Base-by-base conservation (phyloP, 1,140 invertebrate genomes). In the Adelges cooleyi region DNA sequence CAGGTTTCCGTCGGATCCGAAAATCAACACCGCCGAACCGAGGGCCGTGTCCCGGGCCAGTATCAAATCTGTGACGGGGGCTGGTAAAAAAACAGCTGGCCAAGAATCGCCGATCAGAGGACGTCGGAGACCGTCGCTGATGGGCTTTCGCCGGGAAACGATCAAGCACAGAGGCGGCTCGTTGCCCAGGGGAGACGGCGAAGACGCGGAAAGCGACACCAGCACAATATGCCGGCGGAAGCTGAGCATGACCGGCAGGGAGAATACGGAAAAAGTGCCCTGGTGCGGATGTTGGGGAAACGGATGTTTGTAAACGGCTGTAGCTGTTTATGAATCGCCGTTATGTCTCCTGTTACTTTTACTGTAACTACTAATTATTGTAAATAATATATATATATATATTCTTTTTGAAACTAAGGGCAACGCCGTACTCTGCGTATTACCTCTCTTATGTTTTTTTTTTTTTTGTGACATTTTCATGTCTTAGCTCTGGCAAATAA, bases 251-350 rank as follows among this genome's bases (percentile, higher is more conserved):
- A 71, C 72, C 0, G 72, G 71, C 6, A 54, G 68, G 42, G 71
- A 71, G 49, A 22, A 27, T 2, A 66, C 52, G 6, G 71, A 70
- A 11, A 76, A 74, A 69, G 72, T 76, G 15, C 78, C 78, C 2
- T 79, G 78, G 78, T 79, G 77, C 69, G 77, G 75, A 5, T 79
- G 78, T 65, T 78, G 77, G 76, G 78, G 78, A 18, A 79, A 79
- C 68, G 77, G 77, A 20, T 79, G 77, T 69, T 46, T 62, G 11
- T 62, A 48, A 33, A n/a, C n/a, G n/a, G n/a, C n/a, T n/a, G n/a
- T n/a, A n/a, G n/a, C n/a, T n/a, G n/a, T n/a, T n/a, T n/a, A n/a
- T n/a, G n/a, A n/a, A n/a, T n/a, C n/a, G n/a, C n/a, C n/a, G n/a
- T n/a, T n/a, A n/a, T n/a, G n/a, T n/a, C n/a, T n/a, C n/a, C n/a